A percentile compares a stretch with the other conserved stretches of the same genome.
phyloP scores from a whole-genome alignment of 2,888 invertebrate genomes.

The Alsophila aescularia region DNA sequence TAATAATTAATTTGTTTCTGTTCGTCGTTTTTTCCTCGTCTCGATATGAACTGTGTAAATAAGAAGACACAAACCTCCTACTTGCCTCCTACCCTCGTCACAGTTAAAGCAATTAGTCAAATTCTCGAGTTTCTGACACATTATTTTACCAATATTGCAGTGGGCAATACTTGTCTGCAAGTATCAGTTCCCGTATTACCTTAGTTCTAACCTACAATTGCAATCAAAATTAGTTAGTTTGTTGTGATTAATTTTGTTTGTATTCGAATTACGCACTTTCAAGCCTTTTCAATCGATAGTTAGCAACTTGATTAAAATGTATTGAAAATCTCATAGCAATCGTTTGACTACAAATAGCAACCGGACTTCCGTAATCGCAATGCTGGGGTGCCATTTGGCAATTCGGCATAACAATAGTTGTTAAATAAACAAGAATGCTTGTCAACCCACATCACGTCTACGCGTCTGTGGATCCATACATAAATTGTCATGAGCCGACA shows the following conservation, averaged over 20 bases:
- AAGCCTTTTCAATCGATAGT: too few species aligned
- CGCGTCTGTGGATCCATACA: conserved; percentile 43
- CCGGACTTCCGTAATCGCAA: too few species aligned
- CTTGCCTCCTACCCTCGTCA: conserved; percentile 17
- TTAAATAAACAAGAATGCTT: conserved; percentile 32
- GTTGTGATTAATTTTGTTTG: too few species aligned
- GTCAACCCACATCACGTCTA: conserved; percentile 46
- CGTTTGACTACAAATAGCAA: too few species aligned
- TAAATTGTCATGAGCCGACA: conserved; percentile 42
- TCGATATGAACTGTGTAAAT: conserved; percentile 2
- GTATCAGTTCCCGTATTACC: too few species aligned
- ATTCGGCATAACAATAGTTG: conserved; percentile 19
- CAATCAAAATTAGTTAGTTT: too few species aligned
- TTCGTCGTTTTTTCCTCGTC: neutral
- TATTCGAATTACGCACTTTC: too few species aligned
- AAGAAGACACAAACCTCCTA: neutral
- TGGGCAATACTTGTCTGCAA: conserved; percentile 27
- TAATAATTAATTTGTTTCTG: neutral
- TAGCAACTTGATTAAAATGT: too few species aligned
- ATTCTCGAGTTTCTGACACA: conserved; percentile 13
- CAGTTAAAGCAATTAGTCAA: conserved; percentile 28
- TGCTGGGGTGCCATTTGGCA: conserved; percentile 4
- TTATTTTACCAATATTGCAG: conserved; percentile 34
- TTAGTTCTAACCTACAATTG: too few species aligned
- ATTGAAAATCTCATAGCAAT: too few species aligned